Evolutionary conservation across 2,797 vertebrate species (phyloP).

Genomic region (Linurgus olivaceus): DNA sequence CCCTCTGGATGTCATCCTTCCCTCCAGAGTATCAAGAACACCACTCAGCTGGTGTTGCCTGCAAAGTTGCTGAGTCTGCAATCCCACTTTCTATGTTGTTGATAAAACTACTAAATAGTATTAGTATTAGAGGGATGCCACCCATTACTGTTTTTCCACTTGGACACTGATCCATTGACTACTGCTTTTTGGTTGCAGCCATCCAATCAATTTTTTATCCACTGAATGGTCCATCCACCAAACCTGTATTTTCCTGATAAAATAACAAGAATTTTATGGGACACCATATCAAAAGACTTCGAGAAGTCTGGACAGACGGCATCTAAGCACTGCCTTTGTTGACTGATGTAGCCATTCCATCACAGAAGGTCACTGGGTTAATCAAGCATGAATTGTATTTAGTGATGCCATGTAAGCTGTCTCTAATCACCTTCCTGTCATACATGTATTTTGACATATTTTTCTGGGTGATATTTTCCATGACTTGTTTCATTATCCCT

Average conservation of each 20-base stretch:
- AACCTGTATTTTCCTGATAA: background rate
- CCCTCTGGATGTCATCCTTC: background rate
- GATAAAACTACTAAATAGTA: background rate
- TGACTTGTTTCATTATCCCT: background rate
- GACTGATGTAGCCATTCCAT: background rate
- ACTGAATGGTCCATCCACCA: background rate
- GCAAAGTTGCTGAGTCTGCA: background rate
- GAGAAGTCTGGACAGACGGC: background rate
- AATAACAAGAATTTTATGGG: background rate
- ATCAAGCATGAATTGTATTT: background rate
- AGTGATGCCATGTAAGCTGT: background rate
- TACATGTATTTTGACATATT: background rate
- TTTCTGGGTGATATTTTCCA: background rate
- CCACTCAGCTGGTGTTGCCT: background rate
- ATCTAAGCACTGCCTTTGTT: background rate
- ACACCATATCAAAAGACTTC: background rate
- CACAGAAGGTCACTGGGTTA: background rate
- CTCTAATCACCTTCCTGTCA: background rate
- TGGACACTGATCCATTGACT: background rate
- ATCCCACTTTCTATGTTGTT: background rate
- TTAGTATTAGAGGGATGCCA: background rate
- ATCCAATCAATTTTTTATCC: background rate
- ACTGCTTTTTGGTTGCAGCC: background rate
- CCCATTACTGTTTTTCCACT: background rate
- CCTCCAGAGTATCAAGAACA: background rate